A percentile compares a stretch with the other conserved stretches of the same genome.
These are phyloP conservation scores for Hydractinia symbiolongicarpus DNA, from an alignment of 30 jellyfish, hydroid and myxozoan genomes.

Conservation along the genomic window DNA sequence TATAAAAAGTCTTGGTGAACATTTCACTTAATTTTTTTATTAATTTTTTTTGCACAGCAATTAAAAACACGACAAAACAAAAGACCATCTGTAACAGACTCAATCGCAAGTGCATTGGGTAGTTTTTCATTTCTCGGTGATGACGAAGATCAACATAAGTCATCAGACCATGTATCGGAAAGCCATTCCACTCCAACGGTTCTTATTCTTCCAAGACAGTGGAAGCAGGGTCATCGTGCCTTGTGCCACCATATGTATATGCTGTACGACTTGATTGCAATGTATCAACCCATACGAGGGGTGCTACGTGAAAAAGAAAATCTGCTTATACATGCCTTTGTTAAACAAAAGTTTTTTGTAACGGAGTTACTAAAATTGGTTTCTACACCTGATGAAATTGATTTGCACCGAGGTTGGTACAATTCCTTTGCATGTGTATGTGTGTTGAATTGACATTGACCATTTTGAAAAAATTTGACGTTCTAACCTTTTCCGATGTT, in stretches of 20 bases:
- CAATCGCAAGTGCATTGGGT: constrained; percentile 23
- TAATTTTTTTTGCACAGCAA: constrained; percentile 31
- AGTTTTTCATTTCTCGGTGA: constrained; percentile 25
- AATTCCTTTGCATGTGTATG: neutral
- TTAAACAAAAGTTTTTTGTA: neutral
- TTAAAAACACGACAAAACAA: neutral
- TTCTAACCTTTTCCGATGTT: neutral
- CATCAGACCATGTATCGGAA: neutral
- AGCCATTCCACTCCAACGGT: constrained; percentile 2
- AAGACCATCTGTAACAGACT: constrained; percentile 31
- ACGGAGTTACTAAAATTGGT: neutral
- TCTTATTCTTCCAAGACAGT: constrained; percentile 17
- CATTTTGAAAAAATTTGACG: too few relatives aligned
- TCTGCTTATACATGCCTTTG: neutral
- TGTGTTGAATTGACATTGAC: neutral
- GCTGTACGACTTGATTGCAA: constrained; percentile 1
- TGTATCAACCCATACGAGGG: neutral
- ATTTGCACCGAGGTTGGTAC: constrained; percentile 15
- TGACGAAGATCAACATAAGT: neutral
- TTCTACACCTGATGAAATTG: constrained; percentile 38
- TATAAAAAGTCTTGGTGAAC: too few relatives aligned
- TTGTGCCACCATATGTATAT: constrained; percentile 25
- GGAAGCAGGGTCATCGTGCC: constrained; percentile 25
- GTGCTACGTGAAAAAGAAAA: constrained; percentile 20
- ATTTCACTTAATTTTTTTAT: too few relatives aligned